These are phyloP conservation scores for Drosophila setosimentum DNA, from an alignment of 2,888 invertebrate species.

Conservation along the genomic window DNA sequence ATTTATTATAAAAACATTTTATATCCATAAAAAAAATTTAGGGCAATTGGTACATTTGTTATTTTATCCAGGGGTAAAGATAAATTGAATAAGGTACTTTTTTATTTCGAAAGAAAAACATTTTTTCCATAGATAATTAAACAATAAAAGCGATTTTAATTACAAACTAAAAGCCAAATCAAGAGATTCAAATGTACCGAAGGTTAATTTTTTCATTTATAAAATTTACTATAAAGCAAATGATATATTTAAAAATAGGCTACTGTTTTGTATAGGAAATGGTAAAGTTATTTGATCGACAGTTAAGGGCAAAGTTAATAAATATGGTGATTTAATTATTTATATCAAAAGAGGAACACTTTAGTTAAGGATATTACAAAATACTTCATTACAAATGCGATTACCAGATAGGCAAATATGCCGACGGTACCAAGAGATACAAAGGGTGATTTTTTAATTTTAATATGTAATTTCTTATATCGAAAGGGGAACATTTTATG, in stretches of 20 bases:
- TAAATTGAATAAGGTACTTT: no score
- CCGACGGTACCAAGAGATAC: no score
- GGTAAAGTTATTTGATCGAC: background rate
- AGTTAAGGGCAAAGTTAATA: background rate
- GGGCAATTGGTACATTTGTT: no score
- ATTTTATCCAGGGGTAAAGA: no score
- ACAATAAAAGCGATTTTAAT: no score
- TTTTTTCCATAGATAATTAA: no score
- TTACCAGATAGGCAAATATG: background rate
- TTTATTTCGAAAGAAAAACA: no score
- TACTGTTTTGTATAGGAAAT: background rate
- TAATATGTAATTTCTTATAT: background rate
- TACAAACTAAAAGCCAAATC: no score
- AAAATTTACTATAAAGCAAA: no score
- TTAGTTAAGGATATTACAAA: background rate
- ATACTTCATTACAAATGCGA: background rate
- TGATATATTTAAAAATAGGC: no score
- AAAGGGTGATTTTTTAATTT: background rate
- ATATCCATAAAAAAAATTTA: background rate
- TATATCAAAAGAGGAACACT: background rate
- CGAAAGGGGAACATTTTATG: background rate
- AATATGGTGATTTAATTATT: background rate
- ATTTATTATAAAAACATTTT: background rate
- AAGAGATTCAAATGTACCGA: no score
- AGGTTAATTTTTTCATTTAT: no score